phyloP scores from a whole-genome alignment of 2,888 invertebrate genomes.

The Nemurella pictetii region DNA sequence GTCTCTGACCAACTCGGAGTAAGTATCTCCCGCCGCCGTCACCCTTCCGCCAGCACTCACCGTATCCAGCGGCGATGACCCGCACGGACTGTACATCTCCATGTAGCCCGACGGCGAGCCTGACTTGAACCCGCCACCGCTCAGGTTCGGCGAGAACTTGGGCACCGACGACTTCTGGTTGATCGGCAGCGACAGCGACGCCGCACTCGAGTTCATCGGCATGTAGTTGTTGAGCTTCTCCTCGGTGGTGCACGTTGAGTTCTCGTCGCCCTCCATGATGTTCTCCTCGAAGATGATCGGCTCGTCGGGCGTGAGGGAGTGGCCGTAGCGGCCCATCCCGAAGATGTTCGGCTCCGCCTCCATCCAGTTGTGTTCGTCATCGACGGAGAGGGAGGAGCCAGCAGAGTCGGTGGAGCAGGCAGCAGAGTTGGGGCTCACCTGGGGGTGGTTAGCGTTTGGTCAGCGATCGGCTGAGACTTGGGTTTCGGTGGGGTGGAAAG shows the following conservation, averaged over 20 bases:
- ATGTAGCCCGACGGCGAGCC: conserved; percentile 55
- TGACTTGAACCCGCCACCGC: conserved; percentile 49
- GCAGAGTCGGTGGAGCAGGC: conserved; percentile 67
- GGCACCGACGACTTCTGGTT: conserved; percentile 13
- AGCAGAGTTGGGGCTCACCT: conserved; percentile 60
- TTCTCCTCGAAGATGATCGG: conserved; percentile 67
- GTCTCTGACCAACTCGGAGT: too few species aligned
- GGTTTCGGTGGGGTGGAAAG: too few species aligned
- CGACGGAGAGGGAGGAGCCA: conserved; percentile 68
- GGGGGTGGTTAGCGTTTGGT: neutral
- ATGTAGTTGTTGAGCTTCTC: conserved; percentile 45
- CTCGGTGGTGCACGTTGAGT: conserved; percentile 36
- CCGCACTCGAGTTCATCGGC: conserved; percentile 38
- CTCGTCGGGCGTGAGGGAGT: conserved; percentile 64
- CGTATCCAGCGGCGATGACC: conserved; percentile 53
- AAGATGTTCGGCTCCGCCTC: conserved; percentile 45
- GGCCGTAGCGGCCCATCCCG: conserved; percentile 52
- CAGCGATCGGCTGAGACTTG: neutral
- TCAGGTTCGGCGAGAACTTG: conserved; percentile 52
- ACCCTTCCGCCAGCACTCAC: too few species aligned
- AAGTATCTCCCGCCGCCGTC: too few species aligned
- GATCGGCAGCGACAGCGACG: conserved; percentile 38
- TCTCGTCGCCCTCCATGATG: conserved; percentile 47
- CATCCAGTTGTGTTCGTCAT: conserved; percentile 58
- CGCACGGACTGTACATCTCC: conserved; percentile 58